Evolutionary conservation across 2,888 invertebrate genomes (phyloP).

Genomic region (Ectropis crepuscularia): DNA sequence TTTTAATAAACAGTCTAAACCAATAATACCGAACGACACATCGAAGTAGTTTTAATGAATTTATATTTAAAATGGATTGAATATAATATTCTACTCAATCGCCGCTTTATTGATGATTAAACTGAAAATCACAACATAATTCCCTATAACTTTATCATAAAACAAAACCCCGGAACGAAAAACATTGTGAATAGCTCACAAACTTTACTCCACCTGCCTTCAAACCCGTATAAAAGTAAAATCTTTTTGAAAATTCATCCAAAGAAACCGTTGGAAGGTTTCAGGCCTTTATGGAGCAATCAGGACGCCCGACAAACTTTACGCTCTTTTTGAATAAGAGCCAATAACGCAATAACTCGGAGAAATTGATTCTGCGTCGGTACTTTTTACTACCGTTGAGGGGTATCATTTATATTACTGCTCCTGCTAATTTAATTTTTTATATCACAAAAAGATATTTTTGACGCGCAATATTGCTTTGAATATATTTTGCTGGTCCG

Average conservation of each 20-base stretch:
- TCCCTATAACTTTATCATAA: neutral
- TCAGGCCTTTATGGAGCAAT: slow-evolving; percentile 68
- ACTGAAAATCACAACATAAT: no score
- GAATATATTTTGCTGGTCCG: no score
- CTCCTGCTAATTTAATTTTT: neutral
- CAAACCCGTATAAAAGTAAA: slow-evolving; percentile 43
- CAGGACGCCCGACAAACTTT: slow-evolving; percentile 64
- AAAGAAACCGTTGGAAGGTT: slow-evolving; percentile 58
- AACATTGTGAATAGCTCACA: neutral
- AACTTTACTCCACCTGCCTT: slow-evolving; percentile 8
- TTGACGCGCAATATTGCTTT: no score
- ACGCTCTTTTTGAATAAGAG: slow-evolving; percentile 65
- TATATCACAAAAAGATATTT: no score
- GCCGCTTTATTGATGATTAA: no score
- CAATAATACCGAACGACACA: no score
- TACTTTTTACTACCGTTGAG: slow-evolving; percentile 9
- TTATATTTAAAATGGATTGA: no score
- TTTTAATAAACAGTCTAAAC: no score
- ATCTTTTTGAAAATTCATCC: slow-evolving; percentile 47
- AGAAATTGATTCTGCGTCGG: slow-evolving; percentile 60
- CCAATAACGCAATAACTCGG: slow-evolving; percentile 57
- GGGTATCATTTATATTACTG: slow-evolving; percentile 6
- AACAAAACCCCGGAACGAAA: neutral
- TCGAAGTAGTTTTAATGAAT: no score
- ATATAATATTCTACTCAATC: no score